Conservation (phyloP, 2,888 invertebrate genomes). For the Athalia rosae region DNA sequence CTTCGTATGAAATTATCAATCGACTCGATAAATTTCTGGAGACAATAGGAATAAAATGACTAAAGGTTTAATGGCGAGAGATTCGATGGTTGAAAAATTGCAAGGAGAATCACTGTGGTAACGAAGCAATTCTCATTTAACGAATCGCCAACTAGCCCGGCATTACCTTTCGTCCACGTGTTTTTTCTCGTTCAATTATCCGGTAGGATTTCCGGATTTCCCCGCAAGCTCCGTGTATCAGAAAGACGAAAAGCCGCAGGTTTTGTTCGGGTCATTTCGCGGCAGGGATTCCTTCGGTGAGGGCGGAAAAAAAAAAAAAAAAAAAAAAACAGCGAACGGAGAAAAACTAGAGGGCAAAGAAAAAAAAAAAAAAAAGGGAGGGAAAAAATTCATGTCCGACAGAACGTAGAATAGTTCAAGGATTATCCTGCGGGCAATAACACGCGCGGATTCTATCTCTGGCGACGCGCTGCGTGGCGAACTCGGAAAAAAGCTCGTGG, state of each 20-base stretch:
- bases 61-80: too few relatives aligned
- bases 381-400: constrained; percentile 4
- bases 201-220: too few relatives aligned
- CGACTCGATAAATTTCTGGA: too few relatives aligned
- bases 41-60: too few relatives aligned
- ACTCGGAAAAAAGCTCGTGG: constrained; percentile 12
- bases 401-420: constrained; percentile 8
- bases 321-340: too few relatives aligned
- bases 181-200: neutral
- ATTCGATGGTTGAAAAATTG: too few relatives aligned
- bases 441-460: neutral
- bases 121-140: too few relatives aligned
- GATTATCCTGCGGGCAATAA: constrained; percentile 25
- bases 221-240: too few relatives aligned
- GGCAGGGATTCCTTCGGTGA: neutral
- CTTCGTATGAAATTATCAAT: too few relatives aligned
- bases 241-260: neutral
- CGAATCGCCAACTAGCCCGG: neutral
- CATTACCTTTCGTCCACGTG: neutral
- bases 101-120: too few relatives aligned
- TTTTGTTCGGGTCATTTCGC: neutral
- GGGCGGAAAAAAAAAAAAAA: neutral
- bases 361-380: constrained; percentile 2
- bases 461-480: neutral
- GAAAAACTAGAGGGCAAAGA: neutral